A percentile compares a stretch with the other conserved stretches of the same genome.
Conservation (phyloP, 2,113 vertebrate species). For the Maccullochella peelii region DNA sequence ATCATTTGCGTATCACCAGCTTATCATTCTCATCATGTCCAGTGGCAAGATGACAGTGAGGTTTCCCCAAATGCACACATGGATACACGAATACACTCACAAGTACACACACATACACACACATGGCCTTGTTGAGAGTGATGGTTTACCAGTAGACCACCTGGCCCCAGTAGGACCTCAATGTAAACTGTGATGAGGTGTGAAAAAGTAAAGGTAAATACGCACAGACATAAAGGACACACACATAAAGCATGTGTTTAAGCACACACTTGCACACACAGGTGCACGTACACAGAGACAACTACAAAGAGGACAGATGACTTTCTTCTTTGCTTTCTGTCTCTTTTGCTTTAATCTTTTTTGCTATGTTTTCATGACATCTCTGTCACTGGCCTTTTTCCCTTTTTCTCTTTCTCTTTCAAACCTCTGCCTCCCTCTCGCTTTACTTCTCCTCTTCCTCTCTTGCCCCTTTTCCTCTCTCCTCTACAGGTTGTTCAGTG, state of each 20-base stretch:
- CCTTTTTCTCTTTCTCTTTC: conserved; percentile 7
- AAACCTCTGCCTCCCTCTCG: background rate
- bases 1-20: background rate
- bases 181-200: conserved; percentile 49
- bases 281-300: conserved; percentile 5
- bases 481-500: conserved; percentile 93
- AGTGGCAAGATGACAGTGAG: background rate
- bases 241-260: conserved; percentile 6
- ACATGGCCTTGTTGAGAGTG: background rate
- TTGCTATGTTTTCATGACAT: conserved; percentile 21
- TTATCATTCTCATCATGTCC: conserved; percentile 7
- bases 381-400: conserved; percentile 13
- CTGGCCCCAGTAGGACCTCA: conserved; percentile 38
- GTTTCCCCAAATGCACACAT: background rate
- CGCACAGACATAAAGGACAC: conserved; percentile 25
- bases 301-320: conserved; percentile 12
- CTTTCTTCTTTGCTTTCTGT: conserved; percentile 44
- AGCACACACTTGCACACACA: conserved; percentile 21
- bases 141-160: conserved; percentile 51
- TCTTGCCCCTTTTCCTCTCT: background rate
- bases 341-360: conserved; percentile 30
- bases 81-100: background rate
- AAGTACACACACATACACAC: background rate
- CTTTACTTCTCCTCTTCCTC: background rate
- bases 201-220: conserved; percentile 60